A percentile compares a stretch with the other conserved stretches of the same genome.
phyloP scores from a whole-genome alignment of 1,140 invertebrate species.

The Drosophila ambigua region DNA sequence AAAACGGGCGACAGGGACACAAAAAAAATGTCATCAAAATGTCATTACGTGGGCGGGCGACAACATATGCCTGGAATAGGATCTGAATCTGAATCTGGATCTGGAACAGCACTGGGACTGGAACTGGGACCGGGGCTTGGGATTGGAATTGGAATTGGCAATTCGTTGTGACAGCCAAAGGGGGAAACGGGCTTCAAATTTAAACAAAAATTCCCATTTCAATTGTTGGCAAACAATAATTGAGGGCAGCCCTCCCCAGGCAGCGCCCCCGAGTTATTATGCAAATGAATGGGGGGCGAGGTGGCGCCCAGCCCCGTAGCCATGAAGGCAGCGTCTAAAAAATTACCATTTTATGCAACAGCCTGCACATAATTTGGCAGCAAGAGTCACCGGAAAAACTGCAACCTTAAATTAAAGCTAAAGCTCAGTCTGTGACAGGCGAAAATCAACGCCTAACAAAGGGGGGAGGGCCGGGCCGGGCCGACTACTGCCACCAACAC shows the following conservation, averaged over 20 bases:
- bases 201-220: constrained; percentile 38
- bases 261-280: constrained; percentile 35
- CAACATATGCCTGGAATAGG: constrained; percentile 35
- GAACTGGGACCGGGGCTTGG: background rate
- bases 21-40: constrained; percentile 75
- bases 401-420: constrained; percentile 35
- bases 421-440: too few relatives aligned
- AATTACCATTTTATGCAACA: constrained; percentile 56
- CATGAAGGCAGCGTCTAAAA: constrained; percentile 38
- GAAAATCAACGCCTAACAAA: constrained; percentile 53
- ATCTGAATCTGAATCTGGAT: too few relatives aligned
- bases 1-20: constrained; percentile 25
- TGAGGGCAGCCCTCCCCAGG: background rate
- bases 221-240: constrained; percentile 43
- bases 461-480: background rate
- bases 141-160: constrained; percentile 1
- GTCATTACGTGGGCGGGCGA: constrained; percentile 51
- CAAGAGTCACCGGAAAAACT: constrained; percentile 8
- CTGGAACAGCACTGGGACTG: background rate
- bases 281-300: constrained; percentile 39
- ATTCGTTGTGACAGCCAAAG: constrained; percentile 2
- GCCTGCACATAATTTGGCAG: constrained; percentile 47
- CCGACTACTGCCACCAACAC: background rate
- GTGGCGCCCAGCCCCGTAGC: constrained; percentile 11
- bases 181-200: constrained; percentile 18